A percentile compares a stretch with the other conserved stretches of the same genome.
These are phyloP conservation scores for Acanthosoma haemorrhoidale DNA, from an alignment of 2,888 invertebrate genomes.

Conservation along the genomic window DNA sequence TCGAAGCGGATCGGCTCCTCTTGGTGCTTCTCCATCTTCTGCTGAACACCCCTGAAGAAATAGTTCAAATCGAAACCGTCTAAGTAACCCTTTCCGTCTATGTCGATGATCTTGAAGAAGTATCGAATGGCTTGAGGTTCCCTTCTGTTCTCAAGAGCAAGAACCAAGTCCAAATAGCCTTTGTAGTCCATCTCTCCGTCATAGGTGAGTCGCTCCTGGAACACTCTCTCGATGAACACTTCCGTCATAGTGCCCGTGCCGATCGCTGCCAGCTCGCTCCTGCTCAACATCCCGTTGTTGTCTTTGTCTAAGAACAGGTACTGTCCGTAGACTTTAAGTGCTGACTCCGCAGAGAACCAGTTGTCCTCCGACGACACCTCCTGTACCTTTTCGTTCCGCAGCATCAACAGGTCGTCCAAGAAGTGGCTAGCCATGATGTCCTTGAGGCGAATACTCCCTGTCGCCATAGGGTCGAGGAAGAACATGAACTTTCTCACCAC, in stretches of 20 bases:
- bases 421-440: slow-evolving; percentile 89
- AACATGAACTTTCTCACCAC: slow-evolving; percentile 94
- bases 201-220: slow-evolving; percentile 91
- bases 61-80: slow-evolving; percentile 86
- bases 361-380: slow-evolving; percentile 82
- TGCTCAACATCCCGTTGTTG: slow-evolving; percentile 92
- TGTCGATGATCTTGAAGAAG: slow-evolving; percentile 83
- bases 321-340: slow-evolving; percentile 84
- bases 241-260: slow-evolving; percentile 86
- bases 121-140: slow-evolving; percentile 89
- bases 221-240: slow-evolving; percentile 86
- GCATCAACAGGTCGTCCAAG: slow-evolving; percentile 82
- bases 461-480: slow-evolving; percentile 83
- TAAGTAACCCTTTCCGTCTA: slow-evolving; percentile 78
- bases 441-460: slow-evolving; percentile 59
- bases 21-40: slow-evolving; percentile 78
- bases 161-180: slow-evolving; percentile 87
- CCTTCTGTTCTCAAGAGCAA: slow-evolving; percentile 85
- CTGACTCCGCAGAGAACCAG: slow-evolving; percentile 86
- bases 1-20: slow-evolving; percentile 87
- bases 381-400: slow-evolving; percentile 74
- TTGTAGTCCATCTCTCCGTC: slow-evolving; percentile 96
- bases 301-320: slow-evolving; percentile 89
- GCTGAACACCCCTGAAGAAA: slow-evolving; percentile 90
- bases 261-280: slow-evolving; percentile 81